phyloP scores from a whole-genome alignment of 2,113 vertebrate genomes.

The Microcebus ravelobensis region DNA sequence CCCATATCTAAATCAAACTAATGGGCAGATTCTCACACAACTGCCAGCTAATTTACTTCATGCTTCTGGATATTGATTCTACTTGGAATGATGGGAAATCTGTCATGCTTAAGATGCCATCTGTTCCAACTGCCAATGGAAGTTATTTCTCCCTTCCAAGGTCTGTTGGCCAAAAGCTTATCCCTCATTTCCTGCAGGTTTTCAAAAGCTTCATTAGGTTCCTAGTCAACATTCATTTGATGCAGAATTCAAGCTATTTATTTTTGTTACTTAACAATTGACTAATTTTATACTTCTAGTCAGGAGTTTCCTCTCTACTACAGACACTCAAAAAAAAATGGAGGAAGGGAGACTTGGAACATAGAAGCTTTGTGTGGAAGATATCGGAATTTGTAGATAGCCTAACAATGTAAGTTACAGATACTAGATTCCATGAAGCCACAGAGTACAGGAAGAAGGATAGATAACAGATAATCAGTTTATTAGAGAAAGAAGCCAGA shows the following conservation, averaged over 20 bases:
- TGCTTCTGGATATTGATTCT: constrained; percentile 75
- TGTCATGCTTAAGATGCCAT: constrained; percentile 78
- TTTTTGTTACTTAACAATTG: constrained; percentile 59
- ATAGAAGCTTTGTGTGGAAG: background rate
- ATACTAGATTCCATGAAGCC: background rate
- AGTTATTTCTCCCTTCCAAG: constrained; percentile 58
- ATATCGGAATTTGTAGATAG: background rate
- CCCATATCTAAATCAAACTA: constrained; percentile 78
- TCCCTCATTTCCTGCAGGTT: constrained; percentile 41
- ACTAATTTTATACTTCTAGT: constrained; percentile 44
- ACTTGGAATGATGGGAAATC: constrained; percentile 66
- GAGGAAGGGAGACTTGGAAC: background rate
- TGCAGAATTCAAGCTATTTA: constrained; percentile 51
- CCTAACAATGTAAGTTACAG: background rate
- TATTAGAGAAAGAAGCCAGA: background rate
- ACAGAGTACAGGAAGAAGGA: background rate
- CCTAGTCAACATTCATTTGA: background rate
- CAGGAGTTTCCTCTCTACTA: background rate
- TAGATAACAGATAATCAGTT: background rate
- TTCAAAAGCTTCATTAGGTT: constrained; percentile 70
- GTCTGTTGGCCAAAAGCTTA: constrained; percentile 55
- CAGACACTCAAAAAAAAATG: constrained; percentile 40
- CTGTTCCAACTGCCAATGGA: constrained; percentile 69
- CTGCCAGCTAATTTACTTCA: constrained; percentile 76
- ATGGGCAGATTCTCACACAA: constrained; percentile 71